phyloP scores from a whole-genome alignment of 2,113 vertebrate species.

The Osmerus eperlanus region DNA sequence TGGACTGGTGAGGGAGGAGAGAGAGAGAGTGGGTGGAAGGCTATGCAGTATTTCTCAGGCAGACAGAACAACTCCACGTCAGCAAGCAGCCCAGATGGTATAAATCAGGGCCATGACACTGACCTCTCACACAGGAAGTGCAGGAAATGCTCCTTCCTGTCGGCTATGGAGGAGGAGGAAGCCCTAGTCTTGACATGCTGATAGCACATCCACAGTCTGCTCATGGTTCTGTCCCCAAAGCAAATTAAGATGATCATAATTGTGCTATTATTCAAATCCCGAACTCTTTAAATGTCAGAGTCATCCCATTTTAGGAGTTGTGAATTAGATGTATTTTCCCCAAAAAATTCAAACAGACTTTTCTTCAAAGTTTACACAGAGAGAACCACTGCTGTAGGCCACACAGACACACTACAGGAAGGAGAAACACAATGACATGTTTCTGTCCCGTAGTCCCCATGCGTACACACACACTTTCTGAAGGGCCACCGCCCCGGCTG shows the following conservation, averaged over 20 bases:
- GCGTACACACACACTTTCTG: too few species aligned
- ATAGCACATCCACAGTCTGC: not conserved
- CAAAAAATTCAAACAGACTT: not conserved
- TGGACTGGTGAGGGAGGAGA: not conserved
- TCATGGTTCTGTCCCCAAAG: too few species aligned
- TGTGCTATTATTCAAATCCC: too few species aligned
- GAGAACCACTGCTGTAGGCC: too few species aligned
- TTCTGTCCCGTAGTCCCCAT: too few species aligned
- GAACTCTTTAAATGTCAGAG: too few species aligned
- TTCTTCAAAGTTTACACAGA: not conserved
- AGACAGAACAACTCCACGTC: slow-evolving; percentile 45
- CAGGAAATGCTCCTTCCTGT: slow-evolving; percentile 48
- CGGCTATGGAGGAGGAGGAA: slow-evolving; percentile 1
- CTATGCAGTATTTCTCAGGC: not conserved
- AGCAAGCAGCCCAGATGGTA: slow-evolving; percentile 44
- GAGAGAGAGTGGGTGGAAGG: not conserved
- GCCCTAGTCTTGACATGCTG: not conserved
- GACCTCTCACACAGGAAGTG: slow-evolving; percentile 24
- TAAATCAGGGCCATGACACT: slow-evolving; percentile 32
- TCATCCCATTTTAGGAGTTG: too few species aligned
- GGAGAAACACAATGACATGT: too few species aligned
- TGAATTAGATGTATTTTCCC: not conserved
- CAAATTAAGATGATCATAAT: too few species aligned
- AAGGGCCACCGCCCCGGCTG: too few species aligned
- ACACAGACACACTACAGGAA: too few species aligned